These are phyloP conservation scores for Vicugna pacos DNA, from an alignment of 2,113 vertebrate genomes.

Conservation along the genomic window DNA sequence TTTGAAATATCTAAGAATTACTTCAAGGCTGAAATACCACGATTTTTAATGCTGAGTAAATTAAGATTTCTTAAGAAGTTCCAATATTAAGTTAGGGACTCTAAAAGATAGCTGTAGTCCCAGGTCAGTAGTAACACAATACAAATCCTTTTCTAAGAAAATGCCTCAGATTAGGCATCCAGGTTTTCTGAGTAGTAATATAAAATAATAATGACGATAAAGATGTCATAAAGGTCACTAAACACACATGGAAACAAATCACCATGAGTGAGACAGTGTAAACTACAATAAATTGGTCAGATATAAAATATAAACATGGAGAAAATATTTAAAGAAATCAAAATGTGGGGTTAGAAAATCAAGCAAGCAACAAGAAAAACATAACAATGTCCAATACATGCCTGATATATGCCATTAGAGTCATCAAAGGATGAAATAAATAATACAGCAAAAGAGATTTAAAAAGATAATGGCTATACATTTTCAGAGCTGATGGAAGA, in stretches of 20 bases:
- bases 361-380: neutral
- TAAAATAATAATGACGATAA: neutral
- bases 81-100: neutral
- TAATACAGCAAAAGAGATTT: neutral
- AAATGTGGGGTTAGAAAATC: neutral
- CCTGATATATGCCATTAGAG: neutral
- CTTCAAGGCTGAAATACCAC: neutral
- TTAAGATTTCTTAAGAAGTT: neutral
- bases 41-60: slow-evolving; percentile 4
- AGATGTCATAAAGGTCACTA: neutral
- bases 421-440: neutral
- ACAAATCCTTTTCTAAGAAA: slow-evolving; percentile 27
- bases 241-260: neutral
- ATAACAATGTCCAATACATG: neutral
- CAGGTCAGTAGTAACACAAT: neutral
- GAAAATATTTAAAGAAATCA: slow-evolving; percentile 26
- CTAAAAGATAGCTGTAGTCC: neutral
- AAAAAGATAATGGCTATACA: neutral
- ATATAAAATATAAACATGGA: neutral
- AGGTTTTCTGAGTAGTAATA: neutral
- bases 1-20: slow-evolving; percentile 18
- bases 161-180: neutral
- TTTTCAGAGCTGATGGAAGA: neutral
- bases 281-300: neutral
- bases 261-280: neutral